Conservation (phyloP, 2,797 vertebrate genomes). For the Paguma larvata region DNA sequence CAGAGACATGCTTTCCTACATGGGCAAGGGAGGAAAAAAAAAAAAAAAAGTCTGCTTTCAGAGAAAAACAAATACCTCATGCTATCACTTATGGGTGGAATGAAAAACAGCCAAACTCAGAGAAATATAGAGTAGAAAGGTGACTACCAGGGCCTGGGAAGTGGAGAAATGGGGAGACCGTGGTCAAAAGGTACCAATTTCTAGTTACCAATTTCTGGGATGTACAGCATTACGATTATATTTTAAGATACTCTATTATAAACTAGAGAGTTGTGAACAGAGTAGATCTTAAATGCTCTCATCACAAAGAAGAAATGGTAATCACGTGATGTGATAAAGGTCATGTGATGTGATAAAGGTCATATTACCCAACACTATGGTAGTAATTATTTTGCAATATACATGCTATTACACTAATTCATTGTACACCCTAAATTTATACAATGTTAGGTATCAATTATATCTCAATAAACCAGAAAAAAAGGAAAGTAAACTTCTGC, state of each 20-base stretch:
- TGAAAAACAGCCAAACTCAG: neutral
- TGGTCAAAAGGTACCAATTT: neutral
- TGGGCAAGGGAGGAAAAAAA: neutral
- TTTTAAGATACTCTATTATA: neutral
- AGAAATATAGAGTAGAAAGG: neutral
- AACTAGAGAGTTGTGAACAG: neutral
- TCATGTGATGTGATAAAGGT: neutral
- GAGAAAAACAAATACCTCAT: neutral
- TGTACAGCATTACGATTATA: neutral
- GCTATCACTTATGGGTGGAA: neutral
- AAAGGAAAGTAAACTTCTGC: neutral
- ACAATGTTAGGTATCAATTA: neutral
- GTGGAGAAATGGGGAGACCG: neutral
- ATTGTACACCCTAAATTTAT: neutral
- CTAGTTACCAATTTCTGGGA: neutral
- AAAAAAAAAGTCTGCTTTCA: neutral
- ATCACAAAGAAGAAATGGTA: neutral
- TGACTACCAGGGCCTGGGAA: neutral
- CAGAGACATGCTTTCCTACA: neutral
- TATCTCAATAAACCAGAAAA: neutral
- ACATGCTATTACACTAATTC: neutral
- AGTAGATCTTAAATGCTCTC: neutral
- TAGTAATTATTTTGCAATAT: neutral
- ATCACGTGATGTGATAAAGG: neutral
- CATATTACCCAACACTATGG: neutral